Base-by-base conservation (phyloP, 2,113 vertebrate species). In the Procavia capensis region DNA sequence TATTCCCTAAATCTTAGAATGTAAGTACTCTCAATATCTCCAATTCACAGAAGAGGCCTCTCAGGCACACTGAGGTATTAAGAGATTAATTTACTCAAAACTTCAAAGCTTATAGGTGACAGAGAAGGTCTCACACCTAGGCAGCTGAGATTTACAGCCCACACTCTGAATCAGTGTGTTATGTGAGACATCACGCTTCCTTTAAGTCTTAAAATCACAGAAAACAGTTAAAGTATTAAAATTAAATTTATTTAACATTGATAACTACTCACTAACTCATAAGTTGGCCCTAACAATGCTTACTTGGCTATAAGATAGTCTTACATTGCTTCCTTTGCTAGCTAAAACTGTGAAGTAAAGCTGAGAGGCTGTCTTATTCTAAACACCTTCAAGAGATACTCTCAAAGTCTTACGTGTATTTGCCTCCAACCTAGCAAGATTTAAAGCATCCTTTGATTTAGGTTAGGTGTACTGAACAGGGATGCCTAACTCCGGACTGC, bases 401-500 rank as follows among this genome's bases (percentile, higher is more conserved):
- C 88, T 91, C 39, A 54, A 66, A 93, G 27, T 59, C 70, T 86
- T 84, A 66, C 95, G 88, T 87, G 66, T 93, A 84, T 96, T 94
- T 97, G 80, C 88, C 81, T 91, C 39, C 13, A 92, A 78, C 50
- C 82, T 83, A 86, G 85, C 81, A 88, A 76, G 34, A 95, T 76
- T 45, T 96, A 83, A 97, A 96, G 85, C 50, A 90, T 83, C 61
- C 64, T 96, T 95, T 47, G 45, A 85, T 39, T 96, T 85, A 83
- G 80, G 85, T 72, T 95, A 79, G 85, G 27, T 91, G 24, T 54
- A 84, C 63, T 80, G 89, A 96, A 90, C 34, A 76, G 57, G 75
- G 29, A 76, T 96, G 76, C 88, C 76, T 96, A 80, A 97, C 94
- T 81, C 39, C n/a, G 95, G 80, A 84, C 79, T 66, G 17, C 41